Evolutionary conservation across 2,797 vertebrate genomes (phyloP), one percentile per base, ranked within the genome.

Genomic region (Crenichthys baileyi): DNA sequence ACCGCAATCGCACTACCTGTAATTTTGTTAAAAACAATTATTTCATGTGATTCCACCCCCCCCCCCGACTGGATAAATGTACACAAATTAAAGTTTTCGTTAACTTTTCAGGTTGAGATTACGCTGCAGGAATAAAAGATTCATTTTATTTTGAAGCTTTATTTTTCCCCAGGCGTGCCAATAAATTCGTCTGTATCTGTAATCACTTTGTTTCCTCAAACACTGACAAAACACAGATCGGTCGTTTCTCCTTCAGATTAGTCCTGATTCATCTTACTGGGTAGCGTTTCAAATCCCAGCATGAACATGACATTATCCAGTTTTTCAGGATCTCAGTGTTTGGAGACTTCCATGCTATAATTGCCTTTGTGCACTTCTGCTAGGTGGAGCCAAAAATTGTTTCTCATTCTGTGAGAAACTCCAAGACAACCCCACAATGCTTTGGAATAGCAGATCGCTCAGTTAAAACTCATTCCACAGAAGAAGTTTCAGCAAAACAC

Each of bases 311-410:
- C n/a, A 26, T 61, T 73, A 88, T 79, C 78, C 84, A 85, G 81
- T 82, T 78, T 46, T 44, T 77, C 36, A 79, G 24, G 76, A 80
- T 78, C 86, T 78, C 81, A 88, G 75, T 78, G 76, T 83, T 72
- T 1, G 50, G 58, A 44, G 72, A 51, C 8, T 77, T 70, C 68
- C 31, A 44, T 5, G 44, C 41, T 60, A n/a, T 11, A 41, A 67
- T 41, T 12, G 41, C 9, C 20, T 18, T 60, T n/a, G 60, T 61
- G 29, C 26, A 39, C 16, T 71, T 41, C 1, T 5, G 18, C 44
- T 12, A 44, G 76, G 26, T 4, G 60, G 53, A 65, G 31, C n/a
- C 15, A 20, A 70, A 51, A 50, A 13, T 6, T 13, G 67, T 24
- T 0, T 24, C 2, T 16, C 7, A 8, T 5, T n/a, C 44, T 13